Evolutionary conservation across 2,888 invertebrate genomes (phyloP).

Genomic region (Petrolisthes cinctipes): DNA sequence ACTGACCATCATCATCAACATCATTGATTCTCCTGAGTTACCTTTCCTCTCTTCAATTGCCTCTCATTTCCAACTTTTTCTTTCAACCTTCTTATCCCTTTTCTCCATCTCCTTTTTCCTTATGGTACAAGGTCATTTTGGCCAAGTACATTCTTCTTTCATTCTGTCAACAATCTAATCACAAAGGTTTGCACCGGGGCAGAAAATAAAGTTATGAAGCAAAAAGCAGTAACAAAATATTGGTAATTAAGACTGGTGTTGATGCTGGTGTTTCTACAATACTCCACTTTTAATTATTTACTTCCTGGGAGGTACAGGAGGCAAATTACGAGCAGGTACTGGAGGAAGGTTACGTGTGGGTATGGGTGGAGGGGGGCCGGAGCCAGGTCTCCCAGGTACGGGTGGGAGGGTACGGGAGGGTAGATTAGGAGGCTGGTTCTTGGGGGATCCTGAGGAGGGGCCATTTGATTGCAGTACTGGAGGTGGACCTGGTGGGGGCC

Average conservation of each 20-base stretch:
- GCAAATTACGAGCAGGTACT: constrained; percentile 57
- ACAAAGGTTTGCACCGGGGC: too few relatives aligned
- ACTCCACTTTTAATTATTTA: neutral
- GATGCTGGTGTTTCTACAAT: too few relatives aligned
- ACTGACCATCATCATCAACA: too few relatives aligned
- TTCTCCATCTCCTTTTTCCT: neutral
- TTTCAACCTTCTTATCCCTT: too few relatives aligned
- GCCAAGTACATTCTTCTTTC: neutral
- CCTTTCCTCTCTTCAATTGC: too few relatives aligned
- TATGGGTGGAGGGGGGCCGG: constrained; percentile 51
- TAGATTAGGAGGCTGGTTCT: constrained; percentile 34
- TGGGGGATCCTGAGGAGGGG: constrained; percentile 36
- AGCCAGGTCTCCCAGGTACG: constrained; percentile 31
- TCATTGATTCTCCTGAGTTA: too few relatives aligned
- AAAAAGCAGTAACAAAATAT: too few relatives aligned
- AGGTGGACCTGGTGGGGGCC: constrained; percentile 34
- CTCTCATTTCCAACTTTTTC: too few relatives aligned
- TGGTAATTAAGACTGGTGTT: too few relatives aligned
- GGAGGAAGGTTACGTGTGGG: constrained; percentile 56
- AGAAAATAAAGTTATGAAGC: too few relatives aligned
- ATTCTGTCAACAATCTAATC: too few relatives aligned
- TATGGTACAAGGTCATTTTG: neutral
- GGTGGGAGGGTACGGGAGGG: constrained; percentile 57
- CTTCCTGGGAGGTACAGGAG: constrained; percentile 59
- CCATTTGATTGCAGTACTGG: constrained; percentile 36